These are phyloP conservation scores for Melieria picta DNA, from an alignment of 2,888 invertebrate species.

Conservation along the genomic window DNA sequence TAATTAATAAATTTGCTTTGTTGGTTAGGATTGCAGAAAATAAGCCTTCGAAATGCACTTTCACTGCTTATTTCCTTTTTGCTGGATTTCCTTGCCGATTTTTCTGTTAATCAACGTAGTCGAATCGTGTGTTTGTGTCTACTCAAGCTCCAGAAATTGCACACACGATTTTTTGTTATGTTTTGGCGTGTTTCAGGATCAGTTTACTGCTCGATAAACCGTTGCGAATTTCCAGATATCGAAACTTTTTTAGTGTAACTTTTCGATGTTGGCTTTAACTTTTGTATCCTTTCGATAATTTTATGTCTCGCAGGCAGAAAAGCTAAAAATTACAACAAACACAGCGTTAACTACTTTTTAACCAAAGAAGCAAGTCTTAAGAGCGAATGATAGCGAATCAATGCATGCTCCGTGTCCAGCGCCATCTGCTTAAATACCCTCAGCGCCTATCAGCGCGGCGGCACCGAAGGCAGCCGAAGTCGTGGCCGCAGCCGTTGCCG, in stretches of 20 bases:
- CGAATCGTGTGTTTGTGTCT: slow-evolving; percentile 53
- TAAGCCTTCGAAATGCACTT: slow-evolving; percentile 63
- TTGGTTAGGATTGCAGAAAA: slow-evolving; percentile 34
- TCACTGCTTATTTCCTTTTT: slow-evolving; percentile 58
- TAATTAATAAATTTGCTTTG: slow-evolving; percentile 17
- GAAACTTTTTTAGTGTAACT: slow-evolving; percentile 33
- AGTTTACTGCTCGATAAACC: slow-evolving; percentile 15
- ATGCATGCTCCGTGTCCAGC: slow-evolving; percentile 74
- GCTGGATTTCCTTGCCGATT: slow-evolving; percentile 40
- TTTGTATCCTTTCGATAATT: slow-evolving; percentile 46
- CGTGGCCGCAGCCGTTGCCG: slow-evolving; percentile 35
- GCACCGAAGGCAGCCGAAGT: slow-evolving; percentile 37
- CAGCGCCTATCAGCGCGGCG: slow-evolving; percentile 44
- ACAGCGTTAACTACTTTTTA: slow-evolving; percentile 58
- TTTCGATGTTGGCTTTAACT: slow-evolving; percentile 37
- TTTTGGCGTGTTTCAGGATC: slow-evolving; percentile 40
- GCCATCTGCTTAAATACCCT: slow-evolving; percentile 74
- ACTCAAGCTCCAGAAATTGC: slow-evolving; percentile 52
- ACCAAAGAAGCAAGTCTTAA: slow-evolving; percentile 69
- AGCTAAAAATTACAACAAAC: slow-evolving; percentile 65
- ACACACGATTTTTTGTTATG: slow-evolving; percentile 18
- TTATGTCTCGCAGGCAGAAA: slow-evolving; percentile 32
- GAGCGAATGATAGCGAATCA: slow-evolving; percentile 76
- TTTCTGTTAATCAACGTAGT: slow-evolving; percentile 41
- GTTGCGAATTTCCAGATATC: slow-evolving; percentile 28